Evolutionary conservation across 2,797 vertebrate genomes (phyloP), one percentile per base, ranked within the genome.

Genomic region (Macroramphosus scolopax): DNA sequence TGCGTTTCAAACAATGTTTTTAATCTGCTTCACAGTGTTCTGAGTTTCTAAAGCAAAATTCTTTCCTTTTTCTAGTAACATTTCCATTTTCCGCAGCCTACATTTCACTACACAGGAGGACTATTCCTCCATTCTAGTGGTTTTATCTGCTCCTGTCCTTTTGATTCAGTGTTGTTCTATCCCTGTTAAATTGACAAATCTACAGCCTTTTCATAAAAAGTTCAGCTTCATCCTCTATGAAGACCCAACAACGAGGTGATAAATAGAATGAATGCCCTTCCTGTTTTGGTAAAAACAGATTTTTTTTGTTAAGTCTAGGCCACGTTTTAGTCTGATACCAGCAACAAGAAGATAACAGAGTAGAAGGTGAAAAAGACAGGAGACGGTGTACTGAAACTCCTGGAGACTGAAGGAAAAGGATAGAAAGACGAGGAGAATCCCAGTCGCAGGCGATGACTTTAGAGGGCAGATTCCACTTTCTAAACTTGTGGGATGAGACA

Each of bases 271-370:
- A 58, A 51, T 63, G 18, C 37, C 24, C 59, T 64, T 72, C 39
- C 40, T 85, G 84, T 83, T 85, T 83, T 83, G 77, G 63, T 64
- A 60, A 53, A 83, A 87, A 83, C 81, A 84, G 81, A 80, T 75
- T 84, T 74, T 13, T 33, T 43, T 22, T 41, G 20, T 26, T 20
- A 28, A 17, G 42, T 37, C 14, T 9, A 2, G 6, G 49, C 49
- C 32, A 56, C 34, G 26, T 38, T 70, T 49, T 26, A 62, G 44
- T 51, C 45, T 44, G 51, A 51, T 24, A 36, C 24, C 31, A 18
- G 34, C 44, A 45, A 43, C 7, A 5, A 56, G 40, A 53, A 47
- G 63, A 83, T 64, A 69, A 66, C 18, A 0, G 25, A 18, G n/a
- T 16, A 41, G 50, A 33, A 20, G 25, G 33, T 38, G 40, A 51